Percentiles rank a stretch among this genome's conserved stretches.
phyloP scores from a whole-genome alignment of 2,113 vertebrate species.

The Chinchilla lanigera region DNA sequence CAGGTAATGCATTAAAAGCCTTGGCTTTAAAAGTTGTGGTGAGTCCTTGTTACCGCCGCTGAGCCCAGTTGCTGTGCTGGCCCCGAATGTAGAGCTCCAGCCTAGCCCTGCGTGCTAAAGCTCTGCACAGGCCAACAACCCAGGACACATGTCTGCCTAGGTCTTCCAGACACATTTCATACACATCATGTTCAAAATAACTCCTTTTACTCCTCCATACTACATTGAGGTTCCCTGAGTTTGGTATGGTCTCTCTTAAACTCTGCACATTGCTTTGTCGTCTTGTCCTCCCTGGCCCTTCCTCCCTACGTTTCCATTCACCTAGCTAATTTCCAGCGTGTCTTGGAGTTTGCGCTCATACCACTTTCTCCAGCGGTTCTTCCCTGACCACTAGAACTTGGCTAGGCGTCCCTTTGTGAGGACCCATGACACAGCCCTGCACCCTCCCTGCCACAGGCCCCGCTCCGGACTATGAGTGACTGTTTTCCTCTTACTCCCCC shows the following conservation, averaged over 20 bases:
- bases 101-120: background rate
- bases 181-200: background rate
- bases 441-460: background rate
- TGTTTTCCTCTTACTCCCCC: background rate
- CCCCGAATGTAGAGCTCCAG: background rate
- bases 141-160: background rate
- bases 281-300: background rate
- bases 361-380: background rate
- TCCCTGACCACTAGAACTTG: background rate
- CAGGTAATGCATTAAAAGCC: slow-evolving; percentile 88
- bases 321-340: background rate
- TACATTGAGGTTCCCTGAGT: background rate
- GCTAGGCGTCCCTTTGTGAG: background rate
- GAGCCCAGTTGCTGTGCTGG: background rate
- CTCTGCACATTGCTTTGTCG: background rate
- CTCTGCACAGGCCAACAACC: background rate
- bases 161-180: background rate
- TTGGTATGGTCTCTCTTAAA: background rate
- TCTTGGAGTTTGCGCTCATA: background rate
- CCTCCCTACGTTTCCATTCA: background rate
- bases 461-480: background rate
- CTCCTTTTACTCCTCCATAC: background rate
- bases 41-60: background rate
- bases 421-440: background rate
- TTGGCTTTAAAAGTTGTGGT: background rate